Percentiles rank a stretch among this genome's conserved stretches.
phyloP scores from a whole-genome alignment of 23 tunicate species.

The Phallusia fumigata region DNA sequence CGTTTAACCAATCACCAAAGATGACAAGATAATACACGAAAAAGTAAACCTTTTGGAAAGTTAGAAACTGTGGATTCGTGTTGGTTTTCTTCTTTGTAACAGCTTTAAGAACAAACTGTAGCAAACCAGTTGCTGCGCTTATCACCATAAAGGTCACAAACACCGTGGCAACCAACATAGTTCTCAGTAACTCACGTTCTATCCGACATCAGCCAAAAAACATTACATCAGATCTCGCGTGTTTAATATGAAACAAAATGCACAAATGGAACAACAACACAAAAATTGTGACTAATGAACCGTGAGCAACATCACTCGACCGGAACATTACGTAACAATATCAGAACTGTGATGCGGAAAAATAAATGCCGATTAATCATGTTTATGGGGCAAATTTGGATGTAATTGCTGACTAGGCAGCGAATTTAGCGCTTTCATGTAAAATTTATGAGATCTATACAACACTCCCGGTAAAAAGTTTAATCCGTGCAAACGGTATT shows the following conservation, averaged over 20 bases:
- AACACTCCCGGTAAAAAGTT: not conserved
- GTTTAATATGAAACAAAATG: too few species aligned
- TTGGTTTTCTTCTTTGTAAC: constrained; percentile 39
- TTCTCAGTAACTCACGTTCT: not conserved
- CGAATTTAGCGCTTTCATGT: not conserved
- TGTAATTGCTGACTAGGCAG: too few species aligned
- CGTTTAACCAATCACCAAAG: constrained; percentile 98
- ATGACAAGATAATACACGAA: constrained; percentile 51
- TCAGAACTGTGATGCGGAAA: not conserved
- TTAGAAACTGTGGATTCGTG: constrained; percentile 90
- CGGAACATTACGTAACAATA: not conserved
- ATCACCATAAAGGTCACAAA: not conserved
- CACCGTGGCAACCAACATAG: constrained; percentile 3
- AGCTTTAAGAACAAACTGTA: not conserved
- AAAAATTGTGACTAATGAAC: too few species aligned
- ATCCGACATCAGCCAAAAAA: too few species aligned
- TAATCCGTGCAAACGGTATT: not conserved
- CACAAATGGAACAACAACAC: too few species aligned
- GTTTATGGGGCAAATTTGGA: too few species aligned
- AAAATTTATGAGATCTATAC: not conserved
- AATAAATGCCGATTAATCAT: too few species aligned
- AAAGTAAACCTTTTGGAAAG: constrained; percentile 78
- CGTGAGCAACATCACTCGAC: too few species aligned
- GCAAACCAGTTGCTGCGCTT: not conserved
- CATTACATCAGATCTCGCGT: too few species aligned